These are phyloP conservation scores for Zosterops borbonicus DNA, from an alignment of 2,113 vertebrate genomes.

Conservation along the genomic window DNA sequence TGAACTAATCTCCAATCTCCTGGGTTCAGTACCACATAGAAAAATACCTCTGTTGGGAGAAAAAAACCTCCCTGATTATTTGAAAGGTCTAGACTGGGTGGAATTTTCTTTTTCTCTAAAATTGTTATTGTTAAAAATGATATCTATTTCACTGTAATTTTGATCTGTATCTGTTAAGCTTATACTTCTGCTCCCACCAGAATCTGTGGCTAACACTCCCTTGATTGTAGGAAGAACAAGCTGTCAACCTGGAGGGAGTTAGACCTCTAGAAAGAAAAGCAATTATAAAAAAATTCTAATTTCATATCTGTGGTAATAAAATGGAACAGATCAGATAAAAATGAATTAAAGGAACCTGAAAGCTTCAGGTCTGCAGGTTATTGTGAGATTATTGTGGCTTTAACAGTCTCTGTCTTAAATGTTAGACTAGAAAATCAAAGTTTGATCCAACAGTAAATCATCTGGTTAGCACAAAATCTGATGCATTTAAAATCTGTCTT, in stretches of 20 bases:
- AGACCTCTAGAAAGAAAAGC: neutral
- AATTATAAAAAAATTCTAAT: neutral
- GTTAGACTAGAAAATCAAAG: neutral
- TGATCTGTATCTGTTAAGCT: neutral
- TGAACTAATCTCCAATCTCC: neutral
- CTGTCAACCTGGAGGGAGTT: neutral
- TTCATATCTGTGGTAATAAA: neutral
- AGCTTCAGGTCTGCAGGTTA: neutral
- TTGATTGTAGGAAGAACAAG: neutral
- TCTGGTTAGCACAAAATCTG: neutral
- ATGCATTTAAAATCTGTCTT: slow-evolving; percentile 1
- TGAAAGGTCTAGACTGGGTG: neutral
- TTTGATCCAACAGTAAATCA: slow-evolving; percentile 18
- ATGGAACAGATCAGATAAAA: neutral
- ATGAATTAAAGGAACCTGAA: neutral
- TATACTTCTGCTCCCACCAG: neutral
- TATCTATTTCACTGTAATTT: neutral
- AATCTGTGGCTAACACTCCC: neutral
- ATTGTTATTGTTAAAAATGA: neutral
- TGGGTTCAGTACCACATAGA: neutral
- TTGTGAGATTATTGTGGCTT: neutral
- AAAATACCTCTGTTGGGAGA: neutral
- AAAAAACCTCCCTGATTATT: neutral
- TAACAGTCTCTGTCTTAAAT: neutral
- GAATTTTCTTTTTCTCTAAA: slow-evolving; percentile 1